Evolutionary conservation across 1,140 invertebrate genomes (phyloP), one percentile per base, ranked within the genome.

Genomic region (Panagrolaimus sp.): DNA sequence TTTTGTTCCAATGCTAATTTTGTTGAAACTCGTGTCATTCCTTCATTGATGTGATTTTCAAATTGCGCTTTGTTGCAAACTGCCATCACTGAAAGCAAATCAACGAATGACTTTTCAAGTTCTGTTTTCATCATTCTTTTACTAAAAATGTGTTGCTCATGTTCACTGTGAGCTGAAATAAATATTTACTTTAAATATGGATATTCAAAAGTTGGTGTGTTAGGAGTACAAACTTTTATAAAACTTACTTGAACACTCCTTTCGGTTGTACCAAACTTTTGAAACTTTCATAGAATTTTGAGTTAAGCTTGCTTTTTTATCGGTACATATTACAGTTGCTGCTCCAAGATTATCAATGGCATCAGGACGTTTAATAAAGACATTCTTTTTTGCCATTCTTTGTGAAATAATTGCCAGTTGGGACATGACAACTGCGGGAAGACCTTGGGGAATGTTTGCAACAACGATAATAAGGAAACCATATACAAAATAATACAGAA

Each of bases 251-350:
- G 67, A 67, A 5, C 12, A 24, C 6, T 55, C 28, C 10, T 66
- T 45, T 17, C 43, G 38, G 47, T 77, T 77, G 67, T 70, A 74
- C 66, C 73, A 79, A 6, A 78, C 55, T 45, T 90, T 89, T 2
- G 93, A 96, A 7, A 93, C 93, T 0, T 94, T 97, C 94, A 98
- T 98, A 85, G 97, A 93, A 84, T 98, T 98, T 84, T 93, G 91
- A 0, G 96, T 99, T 43, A 99, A 87, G 0, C 96, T 99, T 32
- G 96, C 96, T 28, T 94, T 98, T 87, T 98, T 98, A 86, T 98
- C 94, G 1, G 92, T 95, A 85, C 94, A 98, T 70, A 98, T 93
- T 7, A 97, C 91, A 86, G 93, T 96, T 0, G 96, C 32, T 4
- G 32, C 32, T 4, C 32, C 32, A 38, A 38, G 32, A 38, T 38